Evolutionary conservation across 2,113 vertebrate genomes (phyloP).

Genomic region (Proteles cristata): DNA sequence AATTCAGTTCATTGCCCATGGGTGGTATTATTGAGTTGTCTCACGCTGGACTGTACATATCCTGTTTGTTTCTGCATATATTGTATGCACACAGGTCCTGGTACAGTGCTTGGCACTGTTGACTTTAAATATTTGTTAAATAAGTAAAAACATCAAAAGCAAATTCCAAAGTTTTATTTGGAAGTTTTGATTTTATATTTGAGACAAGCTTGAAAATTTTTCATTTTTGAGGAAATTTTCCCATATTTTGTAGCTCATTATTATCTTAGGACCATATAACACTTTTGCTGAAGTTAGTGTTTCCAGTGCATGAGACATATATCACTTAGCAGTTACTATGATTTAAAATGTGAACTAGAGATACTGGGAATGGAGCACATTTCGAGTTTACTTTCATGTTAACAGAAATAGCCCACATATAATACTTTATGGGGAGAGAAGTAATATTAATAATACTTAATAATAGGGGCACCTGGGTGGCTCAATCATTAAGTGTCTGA

Average conservation of each 20-base stretch:
- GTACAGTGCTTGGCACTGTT: neutral
- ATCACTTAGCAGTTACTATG: neutral
- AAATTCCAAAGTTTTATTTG: neutral
- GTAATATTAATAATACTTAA: neutral
- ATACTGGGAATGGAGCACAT: neutral
- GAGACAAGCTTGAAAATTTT: neutral
- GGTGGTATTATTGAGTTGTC: neutral
- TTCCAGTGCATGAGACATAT: neutral
- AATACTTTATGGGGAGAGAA: neutral
- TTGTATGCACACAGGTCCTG: neutral
- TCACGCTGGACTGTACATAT: neutral
- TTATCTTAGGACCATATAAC: neutral
- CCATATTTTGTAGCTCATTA: neutral
- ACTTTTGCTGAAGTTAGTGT: neutral
- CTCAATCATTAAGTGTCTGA: too few species aligned
- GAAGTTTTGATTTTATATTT: conserved; percentile 27
- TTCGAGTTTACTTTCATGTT: neutral
- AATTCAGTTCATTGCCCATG: neutral
- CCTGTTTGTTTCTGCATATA: neutral
- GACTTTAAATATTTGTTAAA: neutral
- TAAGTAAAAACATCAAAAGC: neutral
- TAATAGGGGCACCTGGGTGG: too few species aligned
- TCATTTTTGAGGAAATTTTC: conserved; percentile 34
- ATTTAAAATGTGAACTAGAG: conserved; percentile 30
- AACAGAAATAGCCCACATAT: neutral